Percentiles rank a stretch among this genome's conserved stretches.
Conservation (phyloP, 1,140 invertebrate genomes). For the Chlorops oryzae region DNA sequence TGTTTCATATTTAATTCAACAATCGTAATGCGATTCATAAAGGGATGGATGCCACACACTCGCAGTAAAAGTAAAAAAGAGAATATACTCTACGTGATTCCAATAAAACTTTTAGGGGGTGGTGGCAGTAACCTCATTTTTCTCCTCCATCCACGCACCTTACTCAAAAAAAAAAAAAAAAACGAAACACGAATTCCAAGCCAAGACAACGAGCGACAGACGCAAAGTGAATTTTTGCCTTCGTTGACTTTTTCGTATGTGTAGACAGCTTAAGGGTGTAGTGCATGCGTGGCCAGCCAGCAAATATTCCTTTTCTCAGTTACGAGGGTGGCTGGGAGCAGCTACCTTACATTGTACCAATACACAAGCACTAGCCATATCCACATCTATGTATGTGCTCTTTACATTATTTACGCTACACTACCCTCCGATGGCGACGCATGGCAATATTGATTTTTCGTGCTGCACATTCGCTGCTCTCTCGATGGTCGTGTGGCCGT, state of each 20-base stretch:
- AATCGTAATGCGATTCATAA: too few relatives aligned
- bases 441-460: slow-evolving; percentile 46
- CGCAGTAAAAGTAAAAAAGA: too few relatives aligned
- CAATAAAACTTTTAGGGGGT: background rate
- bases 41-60: too few relatives aligned
- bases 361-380: background rate
- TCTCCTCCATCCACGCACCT: background rate
- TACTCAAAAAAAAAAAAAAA: background rate
- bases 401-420: background rate
- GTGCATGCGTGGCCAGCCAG: slow-evolving; percentile 13
- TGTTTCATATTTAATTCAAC: too few relatives aligned
- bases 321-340: background rate
- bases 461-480: slow-evolving; percentile 18
- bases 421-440: slow-evolving; percentile 21
- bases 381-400: background rate
- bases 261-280: slow-evolving; percentile 21
- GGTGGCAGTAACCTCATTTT: background rate
- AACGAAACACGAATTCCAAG: background rate
- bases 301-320: background rate
- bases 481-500: slow-evolving; percentile 31
- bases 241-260: too few relatives aligned
- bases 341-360: slow-evolving; percentile 3
- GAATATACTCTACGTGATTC: slow-evolving; percentile 4
- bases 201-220: background rate
- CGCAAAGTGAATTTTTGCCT: too few relatives aligned